Evolutionary conservation across 2,888 invertebrate species (phyloP), one percentile per base, ranked within the genome.

Genomic region (Netelia virgata): DNA sequence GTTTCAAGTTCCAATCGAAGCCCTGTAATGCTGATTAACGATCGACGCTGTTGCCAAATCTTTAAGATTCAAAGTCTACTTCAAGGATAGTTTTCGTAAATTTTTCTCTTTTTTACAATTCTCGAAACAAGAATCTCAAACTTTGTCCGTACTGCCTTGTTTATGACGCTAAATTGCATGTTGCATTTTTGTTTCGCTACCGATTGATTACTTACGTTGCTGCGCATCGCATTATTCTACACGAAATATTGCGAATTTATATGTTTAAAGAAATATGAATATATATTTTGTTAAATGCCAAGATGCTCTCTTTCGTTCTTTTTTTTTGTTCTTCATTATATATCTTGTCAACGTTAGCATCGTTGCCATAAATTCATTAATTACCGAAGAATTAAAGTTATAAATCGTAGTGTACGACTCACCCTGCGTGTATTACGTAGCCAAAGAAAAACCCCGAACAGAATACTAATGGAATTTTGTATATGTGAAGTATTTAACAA

Each of bases 361-460:
- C 87, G 77, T 90, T 89, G 83, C 86, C 86, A 86, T 72, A 69
- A 78, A 74, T 55, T 64, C 82, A 78, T 76, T 9, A 83, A 83
- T 70, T 72, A 16, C 76, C 63, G 73, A 63, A 86, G 72, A 77
- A 77, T 69, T 73, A 77, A 69, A 69, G 66, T 78, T 64, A 70
- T 20, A 77, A 53, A 63, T 79, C 82, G 72, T 81, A 85, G 76
- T 79, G 20, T 81, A 74, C 57, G 66, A 63, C 5, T 77, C 57
- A 47, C 53, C 16, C 50, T 55, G 63, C 76, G 59, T 23, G 10
- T 47, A 47, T 47, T 47, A 18, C 50, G 47, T 75, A 75, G 63
- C 11, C 43, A 70, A 41, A 64, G 63, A 74, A 47, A 72, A 74
- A 75, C 16, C n/a, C 66, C 59, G 75, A 75, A 69, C 41, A 59